Conservation (phyloP, 2,888 invertebrate species). For the Drosophila kokeensis region DNA sequence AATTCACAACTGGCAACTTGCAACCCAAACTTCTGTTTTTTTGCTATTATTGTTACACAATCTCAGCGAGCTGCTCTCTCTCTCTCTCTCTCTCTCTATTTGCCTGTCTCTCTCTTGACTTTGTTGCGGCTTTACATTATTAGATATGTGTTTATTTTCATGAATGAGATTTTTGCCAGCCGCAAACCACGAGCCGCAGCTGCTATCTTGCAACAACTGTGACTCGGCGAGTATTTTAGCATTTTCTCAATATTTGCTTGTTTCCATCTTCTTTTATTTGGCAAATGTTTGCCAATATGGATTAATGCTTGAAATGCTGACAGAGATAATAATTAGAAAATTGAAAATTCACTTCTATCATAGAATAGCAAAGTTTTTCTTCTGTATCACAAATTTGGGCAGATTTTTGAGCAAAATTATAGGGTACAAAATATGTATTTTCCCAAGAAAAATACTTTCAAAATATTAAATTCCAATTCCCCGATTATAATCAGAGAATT, state of each 20-base stretch:
- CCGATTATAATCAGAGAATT: not conserved
- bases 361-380: not conserved
- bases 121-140: slow-evolving; percentile 30
- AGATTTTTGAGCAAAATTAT: not conserved
- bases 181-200: not conserved
- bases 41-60: slow-evolving; percentile 3
- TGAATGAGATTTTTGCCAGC: slow-evolving; percentile 45
- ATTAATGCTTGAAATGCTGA: not conserved
- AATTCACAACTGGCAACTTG: slow-evolving; percentile 22
- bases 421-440: not conserved
- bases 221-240: not conserved
- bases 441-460: not conserved
- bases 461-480: not conserved
- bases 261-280: not conserved
- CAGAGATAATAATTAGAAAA: not conserved
- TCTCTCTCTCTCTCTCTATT: not conserved
- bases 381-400: not conserved
- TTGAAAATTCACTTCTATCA: not conserved
- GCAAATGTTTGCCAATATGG: too few species aligned
- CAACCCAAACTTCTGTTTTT: slow-evolving; percentile 3
- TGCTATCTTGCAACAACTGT: not conserved
- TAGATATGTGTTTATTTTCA: slow-evolving; percentile 44
- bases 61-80: slow-evolving; percentile 8
- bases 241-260: not conserved
- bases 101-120: not conserved